Evolutionary conservation across 2,113 vertebrate species (phyloP), one percentile per base, ranked within the genome.

Genomic region (Mesoclemmys tuberculata): DNA sequence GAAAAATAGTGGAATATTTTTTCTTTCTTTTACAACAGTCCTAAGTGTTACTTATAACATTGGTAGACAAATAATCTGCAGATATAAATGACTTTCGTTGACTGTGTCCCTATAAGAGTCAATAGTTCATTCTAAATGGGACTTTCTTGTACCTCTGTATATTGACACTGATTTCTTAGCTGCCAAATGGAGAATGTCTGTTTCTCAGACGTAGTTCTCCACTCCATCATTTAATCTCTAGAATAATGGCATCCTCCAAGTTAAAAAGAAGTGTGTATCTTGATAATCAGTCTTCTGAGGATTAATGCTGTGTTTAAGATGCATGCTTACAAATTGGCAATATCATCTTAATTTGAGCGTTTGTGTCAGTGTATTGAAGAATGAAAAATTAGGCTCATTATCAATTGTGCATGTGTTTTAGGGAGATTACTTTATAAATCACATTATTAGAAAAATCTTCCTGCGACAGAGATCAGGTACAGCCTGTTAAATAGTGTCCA

Each of bases 81-180:
- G 21, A 82, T 86, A 41, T 26, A 12, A 85, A 22, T 41, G 38
- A 41, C 19, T 78, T 96, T 68, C 91, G 94, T 92, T 88, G 44
- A 52, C 26, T 87, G 51, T 56, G 64, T 75, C 38, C 41, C n/a
- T 56, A 1, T 61, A 51, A 71, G 44, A 44, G 22, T 75, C 9
- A 74, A 44, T 41, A 41, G 38, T 21, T 38, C 10, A 11, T 41
- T 74, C 38, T 41, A 74, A 74, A 41, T 74, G n/a, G 68, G 38
- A 24, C 8, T 74, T 74, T 4, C 74, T 75, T 41, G 3, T 27
- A 13, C 41, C 46, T 26, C 41, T 46, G 5, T 27, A 14, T 75
- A 75, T 75, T 75, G 22, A 24, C 41, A 44, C 11, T 13, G 41
- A 75, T 75, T 44, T 26, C 24, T 75, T 75, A 75, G 71, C 38